A percentile compares a stretch with the other conserved stretches of the same genome.
phyloP scores from a whole-genome alignment of 2,797 vertebrate genomes.

The Momotus momota region DNA sequence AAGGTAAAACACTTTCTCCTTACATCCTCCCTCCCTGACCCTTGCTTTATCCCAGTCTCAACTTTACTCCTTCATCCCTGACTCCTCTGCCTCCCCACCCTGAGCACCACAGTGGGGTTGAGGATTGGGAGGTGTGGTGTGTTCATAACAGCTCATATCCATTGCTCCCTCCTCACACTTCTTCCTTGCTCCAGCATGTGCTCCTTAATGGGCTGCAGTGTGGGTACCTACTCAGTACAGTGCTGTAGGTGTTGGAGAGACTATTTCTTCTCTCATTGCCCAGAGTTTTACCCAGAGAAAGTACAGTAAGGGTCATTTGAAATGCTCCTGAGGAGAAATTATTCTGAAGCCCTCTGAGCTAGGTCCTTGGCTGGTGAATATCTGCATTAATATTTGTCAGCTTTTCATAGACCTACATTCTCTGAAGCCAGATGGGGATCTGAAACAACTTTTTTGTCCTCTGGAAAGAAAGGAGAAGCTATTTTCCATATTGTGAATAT shows the following conservation, averaged over 20 bases:
- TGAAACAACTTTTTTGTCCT: not conserved
- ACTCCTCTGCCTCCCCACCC: not conserved
- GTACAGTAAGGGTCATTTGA: not conserved
- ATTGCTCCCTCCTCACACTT: not conserved
- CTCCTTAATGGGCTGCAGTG: not conserved
- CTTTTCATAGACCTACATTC: not conserved
- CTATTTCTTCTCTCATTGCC: not conserved
- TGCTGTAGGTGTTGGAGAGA: not conserved
- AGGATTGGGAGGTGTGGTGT: not conserved
- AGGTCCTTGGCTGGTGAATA: not conserved
- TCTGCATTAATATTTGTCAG: not conserved
- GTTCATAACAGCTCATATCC: not conserved
- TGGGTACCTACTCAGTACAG: not conserved
- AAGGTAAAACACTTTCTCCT: not conserved
- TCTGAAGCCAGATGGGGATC: not conserved
- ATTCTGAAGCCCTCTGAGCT: not conserved
- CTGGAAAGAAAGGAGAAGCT: not conserved
- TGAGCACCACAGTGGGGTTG: accelerated
- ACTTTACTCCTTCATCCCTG: not conserved
- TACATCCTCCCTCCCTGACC: not conserved
- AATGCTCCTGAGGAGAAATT: not conserved
- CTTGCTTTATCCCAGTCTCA: not conserved
- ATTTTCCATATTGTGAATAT: not conserved
- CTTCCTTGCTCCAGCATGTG: accelerated
- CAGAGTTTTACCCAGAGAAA: not conserved